Conservation (phyloP, 2,888 invertebrate species). For the Diplolepis rosae region DNA sequence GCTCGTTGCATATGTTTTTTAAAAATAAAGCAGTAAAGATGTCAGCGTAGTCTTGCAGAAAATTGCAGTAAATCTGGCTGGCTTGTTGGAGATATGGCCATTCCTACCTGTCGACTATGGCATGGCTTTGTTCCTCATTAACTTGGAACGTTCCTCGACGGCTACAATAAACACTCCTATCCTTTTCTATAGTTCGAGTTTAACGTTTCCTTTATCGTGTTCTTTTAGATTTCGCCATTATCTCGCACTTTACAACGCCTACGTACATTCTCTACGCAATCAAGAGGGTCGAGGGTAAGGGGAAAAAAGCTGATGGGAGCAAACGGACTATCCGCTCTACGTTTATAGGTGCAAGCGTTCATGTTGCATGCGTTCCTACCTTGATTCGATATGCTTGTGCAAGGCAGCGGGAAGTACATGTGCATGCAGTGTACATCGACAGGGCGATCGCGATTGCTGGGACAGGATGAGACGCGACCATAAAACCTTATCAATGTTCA, state of each 20-base stretch:
- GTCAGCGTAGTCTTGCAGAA: constrained; percentile 14
- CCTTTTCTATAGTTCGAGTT: not conserved
- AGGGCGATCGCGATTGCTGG: constrained; percentile 55
- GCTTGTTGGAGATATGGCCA: constrained; percentile 10
- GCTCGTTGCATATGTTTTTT: constrained; percentile 4
- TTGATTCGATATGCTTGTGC: constrained; percentile 23
- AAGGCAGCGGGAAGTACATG: not conserved
- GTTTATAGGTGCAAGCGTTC: not conserved
- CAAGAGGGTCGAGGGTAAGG: constrained; percentile 6
- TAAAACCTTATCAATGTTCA: constrained; percentile 68
- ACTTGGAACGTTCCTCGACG: constrained; percentile 22
- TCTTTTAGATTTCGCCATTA: constrained; percentile 22
- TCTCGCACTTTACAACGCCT: constrained; percentile 22
- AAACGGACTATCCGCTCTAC: not conserved
- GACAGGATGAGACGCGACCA: constrained; percentile 66
- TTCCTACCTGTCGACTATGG: constrained; percentile 11
- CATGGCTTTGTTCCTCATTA: constrained; percentile 28
- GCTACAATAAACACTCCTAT: constrained; percentile 26
- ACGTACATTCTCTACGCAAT: constrained; percentile 29
- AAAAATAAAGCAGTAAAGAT: constrained; percentile 16
- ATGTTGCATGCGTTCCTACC: constrained; percentile 5
- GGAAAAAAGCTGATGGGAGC: constrained; percentile 24
- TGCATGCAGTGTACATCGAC: constrained; percentile 10
- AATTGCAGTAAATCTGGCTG: constrained; percentile 29
- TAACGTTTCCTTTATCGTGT: not conserved